Evolutionary conservation across 2,888 invertebrate genomes (phyloP), one percentile per base, ranked within the genome.

Genomic region (Volucella bombylans): DNA sequence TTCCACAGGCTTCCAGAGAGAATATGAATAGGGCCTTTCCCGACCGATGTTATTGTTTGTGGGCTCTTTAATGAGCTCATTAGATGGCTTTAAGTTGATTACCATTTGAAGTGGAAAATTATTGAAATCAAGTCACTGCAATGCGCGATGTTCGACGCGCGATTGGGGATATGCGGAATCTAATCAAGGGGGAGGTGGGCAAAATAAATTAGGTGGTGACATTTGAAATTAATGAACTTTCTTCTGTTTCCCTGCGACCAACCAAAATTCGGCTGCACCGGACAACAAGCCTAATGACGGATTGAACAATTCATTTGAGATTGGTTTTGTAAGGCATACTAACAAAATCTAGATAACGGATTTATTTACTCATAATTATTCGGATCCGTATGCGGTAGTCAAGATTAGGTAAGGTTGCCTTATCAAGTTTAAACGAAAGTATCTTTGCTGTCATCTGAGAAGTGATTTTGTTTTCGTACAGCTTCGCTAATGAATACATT

Each of bases 51-150:
- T 39, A 73, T 45, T 76, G 59, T 55, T 64, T 76, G 76, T 68
- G 59, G 52, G 52, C 69, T 41, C 54, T 47, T 57, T 78, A 73
- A 82, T 82, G 69, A 79, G 69, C 67, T 73, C 83, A 79, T 74
- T 83, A 74, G 79, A 69, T 69, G 74, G 64, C 59, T 41, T 45
- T 74, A 57, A 62, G 23, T 79, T 79, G 74, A 83, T 83, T 79
- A 65, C 69, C 79, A 74, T 79, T 79, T 79, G 74, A 74, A 79
- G 79, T 79, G 52, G 82, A 79, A 79, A 74, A 83, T 83, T 83
- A 83, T 79, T 74, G 74, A 83, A 83, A 79, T 83, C 65, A 83
- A 74, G 79, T 69, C 54, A 54, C 57, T 38, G 50, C 38, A 50
- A 15, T 55, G 41, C n/a, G 10, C 8, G 31, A 31, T 31, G 31